These are phyloP conservation scores for Dromococcyx pavoninus DNA, from an alignment of 2,797 vertebrate species.

Conservation along the genomic window DNA sequence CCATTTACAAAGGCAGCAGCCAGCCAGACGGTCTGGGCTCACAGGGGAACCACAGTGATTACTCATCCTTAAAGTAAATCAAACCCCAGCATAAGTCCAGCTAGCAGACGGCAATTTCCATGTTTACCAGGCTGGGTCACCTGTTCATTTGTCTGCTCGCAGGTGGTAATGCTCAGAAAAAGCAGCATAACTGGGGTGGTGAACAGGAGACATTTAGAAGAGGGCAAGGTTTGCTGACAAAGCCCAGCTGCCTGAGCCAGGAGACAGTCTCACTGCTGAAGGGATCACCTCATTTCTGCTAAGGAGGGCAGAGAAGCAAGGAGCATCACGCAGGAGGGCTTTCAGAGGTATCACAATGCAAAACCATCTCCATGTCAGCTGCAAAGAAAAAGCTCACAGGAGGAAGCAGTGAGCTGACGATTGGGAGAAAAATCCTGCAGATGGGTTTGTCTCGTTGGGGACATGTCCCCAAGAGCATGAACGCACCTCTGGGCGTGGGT, in stretches of 20 bases:
- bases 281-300: neutral
- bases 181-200: neutral
- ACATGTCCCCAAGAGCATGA: neutral
- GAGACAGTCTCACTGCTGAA: neutral
- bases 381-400: neutral
- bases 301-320: neutral
- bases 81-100: neutral
- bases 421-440: neutral
- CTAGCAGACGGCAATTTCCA: neutral
- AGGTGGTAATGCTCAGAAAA: neutral
- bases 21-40: neutral
- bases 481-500: accelerated
- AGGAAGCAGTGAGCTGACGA: neutral
- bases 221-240: neutral
- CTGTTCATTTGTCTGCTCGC: neutral
- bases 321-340: neutral
- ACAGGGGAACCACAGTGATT: neutral
- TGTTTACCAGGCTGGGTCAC: neutral
- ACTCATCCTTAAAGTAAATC: neutral
- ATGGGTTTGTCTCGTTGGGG: neutral
- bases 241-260: neutral
- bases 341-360: neutral
- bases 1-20: neutral
- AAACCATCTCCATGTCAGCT: neutral
- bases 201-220: neutral